Percentiles rank a stretch among this genome's conserved stretches.
Evolutionary conservation across 2,797 vertebrate species (phyloP).

Genomic region (Epinephelus coioides): DNA sequence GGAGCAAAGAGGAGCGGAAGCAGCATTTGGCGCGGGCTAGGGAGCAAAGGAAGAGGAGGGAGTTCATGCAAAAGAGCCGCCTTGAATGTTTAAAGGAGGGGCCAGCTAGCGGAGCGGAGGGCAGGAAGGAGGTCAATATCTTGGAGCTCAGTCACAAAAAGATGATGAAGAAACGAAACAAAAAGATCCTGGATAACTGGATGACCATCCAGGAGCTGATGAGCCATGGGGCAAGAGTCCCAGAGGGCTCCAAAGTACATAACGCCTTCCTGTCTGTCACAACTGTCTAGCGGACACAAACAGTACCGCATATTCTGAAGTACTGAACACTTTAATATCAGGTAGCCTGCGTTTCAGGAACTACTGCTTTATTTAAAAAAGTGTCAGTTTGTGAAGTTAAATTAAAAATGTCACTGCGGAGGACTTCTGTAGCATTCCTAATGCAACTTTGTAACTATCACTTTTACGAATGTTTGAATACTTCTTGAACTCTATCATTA

Average conservation of each 20-base stretch:
- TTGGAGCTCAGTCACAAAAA: conserved; percentile 98
- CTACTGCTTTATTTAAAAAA: conserved; percentile 39
- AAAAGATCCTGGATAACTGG: conserved; percentile 99
- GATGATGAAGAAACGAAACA: conserved; percentile 98
- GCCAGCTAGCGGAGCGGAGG: conserved; percentile 88
- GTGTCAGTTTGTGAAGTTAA: conserved; percentile 39
- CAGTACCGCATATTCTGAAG: conserved; percentile 3
- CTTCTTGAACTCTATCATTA: conserved; percentile 26
- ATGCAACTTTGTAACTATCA: conserved; percentile 44
- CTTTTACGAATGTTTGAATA: conserved; percentile 44
- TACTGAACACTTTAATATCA: conserved; percentile 33
- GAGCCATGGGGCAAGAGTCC: conserved; percentile 95
- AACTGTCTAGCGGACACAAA: conserved; percentile 87
- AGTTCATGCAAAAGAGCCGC: conserved; percentile 96
- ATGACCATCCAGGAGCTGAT: conserved; percentile 99
- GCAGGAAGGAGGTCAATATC: conserved; percentile 92
- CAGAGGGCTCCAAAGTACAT: conserved; percentile 93
- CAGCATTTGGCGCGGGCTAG: conserved; percentile 93
- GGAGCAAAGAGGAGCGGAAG: conserved; percentile 97
- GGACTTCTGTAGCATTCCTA: conserved; percentile 64
- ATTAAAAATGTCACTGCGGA: conserved; percentile 30
- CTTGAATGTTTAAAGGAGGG: conserved; percentile 93
- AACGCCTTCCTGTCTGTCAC: conserved; percentile 99
- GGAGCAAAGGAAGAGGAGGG: conserved; percentile 93
- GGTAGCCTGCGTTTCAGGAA: conserved; percentile 52